Percentiles rank a stretch among this genome's conserved stretches.
These are phyloP conservation scores for Pilophorus perplexus DNA, from an alignment of 2,888 invertebrate species.

Conservation along the genomic window DNA sequence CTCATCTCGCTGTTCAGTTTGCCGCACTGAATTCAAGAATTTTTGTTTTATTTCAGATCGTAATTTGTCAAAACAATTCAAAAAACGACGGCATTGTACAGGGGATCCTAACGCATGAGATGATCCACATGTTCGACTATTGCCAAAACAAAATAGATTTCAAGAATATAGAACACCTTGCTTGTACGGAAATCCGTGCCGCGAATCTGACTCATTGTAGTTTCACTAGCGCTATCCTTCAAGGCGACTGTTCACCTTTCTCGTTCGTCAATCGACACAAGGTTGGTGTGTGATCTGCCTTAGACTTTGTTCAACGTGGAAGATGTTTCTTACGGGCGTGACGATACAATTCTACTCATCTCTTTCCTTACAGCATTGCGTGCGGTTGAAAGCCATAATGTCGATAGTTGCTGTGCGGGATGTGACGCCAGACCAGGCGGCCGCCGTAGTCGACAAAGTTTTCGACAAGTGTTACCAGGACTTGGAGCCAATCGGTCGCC, in stretches of 20 bases:
- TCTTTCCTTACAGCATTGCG: slow-evolving; percentile 78
- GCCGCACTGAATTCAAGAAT: no score
- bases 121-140: slow-evolving; percentile 95
- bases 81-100: slow-evolving; percentile 67
- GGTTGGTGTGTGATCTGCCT: slow-evolving; percentile 57
- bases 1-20: no score
- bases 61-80: slow-evolving; percentile 86
- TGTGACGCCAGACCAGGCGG: slow-evolving; percentile 68
- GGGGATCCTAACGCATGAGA: slow-evolving; percentile 83
- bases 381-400: slow-evolving; percentile 79
- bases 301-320: no score
- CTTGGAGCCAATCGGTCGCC: slow-evolving; percentile 84
- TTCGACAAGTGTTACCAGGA: slow-evolving; percentile 89
- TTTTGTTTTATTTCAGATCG: slow-evolving; percentile 61
- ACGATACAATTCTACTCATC: no score
- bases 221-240: slow-evolving; percentile 73
- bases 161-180: slow-evolving; percentile 84
- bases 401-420: slow-evolving; percentile 81
- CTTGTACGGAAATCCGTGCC: slow-evolving; percentile 92
- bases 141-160: slow-evolving; percentile 87
- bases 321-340: no score
- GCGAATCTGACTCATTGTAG: slow-evolving; percentile 93
- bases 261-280: slow-evolving; percentile 74
- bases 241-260: slow-evolving; percentile 71
- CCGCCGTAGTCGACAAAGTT: slow-evolving; percentile 76